phyloP scores from a whole-genome alignment of 2,797 vertebrate genomes.

The Coccyzus lansbergi region DNA sequence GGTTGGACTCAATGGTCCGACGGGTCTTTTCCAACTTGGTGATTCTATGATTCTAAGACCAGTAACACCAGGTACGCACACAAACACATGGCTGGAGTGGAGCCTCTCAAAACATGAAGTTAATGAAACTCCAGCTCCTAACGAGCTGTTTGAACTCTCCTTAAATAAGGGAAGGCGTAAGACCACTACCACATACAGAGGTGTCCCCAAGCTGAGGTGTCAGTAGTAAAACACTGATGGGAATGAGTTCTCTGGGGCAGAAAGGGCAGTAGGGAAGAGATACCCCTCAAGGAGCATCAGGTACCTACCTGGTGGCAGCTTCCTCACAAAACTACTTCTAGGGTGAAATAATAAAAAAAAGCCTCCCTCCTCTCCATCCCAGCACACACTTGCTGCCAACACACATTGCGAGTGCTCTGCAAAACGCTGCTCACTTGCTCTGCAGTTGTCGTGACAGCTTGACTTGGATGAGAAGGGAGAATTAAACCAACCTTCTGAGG shows the following conservation, averaged over 20 bases:
- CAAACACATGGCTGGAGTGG: rapidly evolving
- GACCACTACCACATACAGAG: rapidly evolving
- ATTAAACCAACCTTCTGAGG: neutral
- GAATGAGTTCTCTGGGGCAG: neutral
- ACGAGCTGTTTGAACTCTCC: neutral
- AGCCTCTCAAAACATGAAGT: neutral
- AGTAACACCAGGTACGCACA: rapidly evolving
- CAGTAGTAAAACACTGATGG: rapidly evolving
- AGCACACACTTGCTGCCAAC: neutral
- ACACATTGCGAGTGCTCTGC: conserved; percentile 5
- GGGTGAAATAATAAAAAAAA: neutral
- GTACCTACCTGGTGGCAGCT: rapidly evolving
- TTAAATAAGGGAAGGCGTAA: rapidly evolving
- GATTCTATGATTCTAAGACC: too few relatives aligned
- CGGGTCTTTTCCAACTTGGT: too few relatives aligned
- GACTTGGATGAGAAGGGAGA: neutral
- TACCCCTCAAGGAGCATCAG: rapidly evolving
- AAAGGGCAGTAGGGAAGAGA: neutral
- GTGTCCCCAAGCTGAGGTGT: neutral
- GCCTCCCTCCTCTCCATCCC: neutral
- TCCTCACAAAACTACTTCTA: neutral
- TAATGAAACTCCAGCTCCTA: neutral
- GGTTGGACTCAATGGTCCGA: too few relatives aligned
- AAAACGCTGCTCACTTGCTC: conserved; percentile 58
- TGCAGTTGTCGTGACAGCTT: neutral